These are phyloP conservation scores for Liparis tanakae DNA, from an alignment of 2,797 vertebrate genomes.

Conservation along the genomic window DNA sequence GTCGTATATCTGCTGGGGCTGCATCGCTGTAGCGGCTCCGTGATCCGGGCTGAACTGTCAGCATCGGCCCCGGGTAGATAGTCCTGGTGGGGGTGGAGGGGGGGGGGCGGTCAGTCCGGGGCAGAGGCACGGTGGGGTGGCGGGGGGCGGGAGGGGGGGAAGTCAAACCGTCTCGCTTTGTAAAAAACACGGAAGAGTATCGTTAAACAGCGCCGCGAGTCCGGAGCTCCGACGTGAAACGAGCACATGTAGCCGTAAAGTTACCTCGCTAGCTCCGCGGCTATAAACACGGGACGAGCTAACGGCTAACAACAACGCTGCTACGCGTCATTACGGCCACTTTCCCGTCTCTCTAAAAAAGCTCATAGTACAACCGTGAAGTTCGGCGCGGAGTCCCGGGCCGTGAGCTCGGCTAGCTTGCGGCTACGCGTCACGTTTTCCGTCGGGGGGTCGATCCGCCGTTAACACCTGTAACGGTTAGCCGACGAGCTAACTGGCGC, in stretches of 20 bases:
- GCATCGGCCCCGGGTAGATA: constrained; percentile 86
- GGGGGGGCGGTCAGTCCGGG: constrained; percentile 69
- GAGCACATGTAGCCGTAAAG: constrained; percentile 73
- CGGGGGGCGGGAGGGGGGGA: background rate
- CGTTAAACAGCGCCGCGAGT: constrained; percentile 29
- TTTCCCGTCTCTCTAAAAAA: constrained; percentile 19
- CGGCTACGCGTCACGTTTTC: constrained; percentile 47
- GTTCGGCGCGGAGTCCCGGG: constrained; percentile 41
- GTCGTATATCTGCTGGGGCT: constrained; percentile 94
- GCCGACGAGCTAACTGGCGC: constrained; percentile 66
- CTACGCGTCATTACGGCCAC: constrained; percentile 60
- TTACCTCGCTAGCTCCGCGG: constrained; percentile 72
- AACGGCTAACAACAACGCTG: constrained; percentile 77
- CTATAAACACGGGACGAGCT: constrained; percentile 62
- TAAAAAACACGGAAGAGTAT: constrained; percentile 27
- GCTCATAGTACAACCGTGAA: constrained; percentile 55
- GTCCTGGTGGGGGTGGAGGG: constrained; percentile 72
- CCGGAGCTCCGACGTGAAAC: constrained; percentile 43
- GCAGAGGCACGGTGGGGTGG: constrained; percentile 67
- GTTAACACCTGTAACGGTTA: constrained; percentile 71
- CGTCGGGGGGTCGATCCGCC: constrained; percentile 38
- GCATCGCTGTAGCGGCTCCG: constrained; percentile 89
- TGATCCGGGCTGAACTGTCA: constrained; percentile 84
- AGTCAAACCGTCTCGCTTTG: constrained; percentile 46
- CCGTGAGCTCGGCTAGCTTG: constrained; percentile 27